A percentile compares a stretch with the other conserved stretches of the same genome.
Evolutionary conservation across 2,797 vertebrate species (phyloP).

Genomic region (Trematomus bernacchii): DNA sequence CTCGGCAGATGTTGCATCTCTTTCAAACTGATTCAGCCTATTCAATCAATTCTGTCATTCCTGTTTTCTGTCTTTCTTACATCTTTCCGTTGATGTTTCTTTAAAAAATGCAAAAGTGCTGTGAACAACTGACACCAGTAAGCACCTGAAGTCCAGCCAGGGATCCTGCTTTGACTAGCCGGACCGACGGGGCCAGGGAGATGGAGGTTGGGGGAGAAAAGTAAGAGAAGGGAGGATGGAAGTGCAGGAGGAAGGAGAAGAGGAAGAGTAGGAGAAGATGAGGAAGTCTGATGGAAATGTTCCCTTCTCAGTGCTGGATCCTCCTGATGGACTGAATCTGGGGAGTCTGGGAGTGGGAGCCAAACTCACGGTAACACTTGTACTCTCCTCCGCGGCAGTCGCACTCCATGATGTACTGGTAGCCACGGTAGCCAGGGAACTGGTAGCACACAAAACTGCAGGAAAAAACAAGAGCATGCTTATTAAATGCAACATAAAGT

Average conservation of each 20-base stretch:
- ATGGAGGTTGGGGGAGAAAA: constrained; percentile 49
- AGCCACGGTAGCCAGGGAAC: constrained; percentile 94
- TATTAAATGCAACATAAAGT: background rate
- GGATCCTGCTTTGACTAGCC: constrained; percentile 63
- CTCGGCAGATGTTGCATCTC: constrained; percentile 53
- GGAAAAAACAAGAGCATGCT: constrained; percentile 5
- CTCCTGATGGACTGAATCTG: constrained; percentile 96
- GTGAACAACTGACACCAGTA: constrained; percentile 74
- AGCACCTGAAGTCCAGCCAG: constrained; percentile 77
- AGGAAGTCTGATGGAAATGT: constrained; percentile 44
- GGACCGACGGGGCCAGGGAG: constrained; percentile 60
- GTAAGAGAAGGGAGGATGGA: constrained; percentile 50
- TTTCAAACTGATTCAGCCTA: constrained; percentile 62
- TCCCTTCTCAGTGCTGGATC: constrained; percentile 90
- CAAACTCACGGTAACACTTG: constrained; percentile 94
- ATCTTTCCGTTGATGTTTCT: constrained; percentile 66
- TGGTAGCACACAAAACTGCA: constrained; percentile 95
- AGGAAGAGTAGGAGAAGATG: constrained; percentile 41
- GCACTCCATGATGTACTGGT: constrained; percentile 94
- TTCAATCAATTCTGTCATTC: constrained; percentile 70
- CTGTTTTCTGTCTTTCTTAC: constrained; percentile 73
- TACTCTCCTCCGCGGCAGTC: constrained; percentile 92
- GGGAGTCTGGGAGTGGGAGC: constrained; percentile 91
- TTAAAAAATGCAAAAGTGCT: constrained; percentile 69
- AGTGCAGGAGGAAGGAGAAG: constrained; percentile 40